phyloP scores from a whole-genome alignment of 30 jellyfish, hydroid and myxozoan species.

The Aurelia sp. region DNA sequence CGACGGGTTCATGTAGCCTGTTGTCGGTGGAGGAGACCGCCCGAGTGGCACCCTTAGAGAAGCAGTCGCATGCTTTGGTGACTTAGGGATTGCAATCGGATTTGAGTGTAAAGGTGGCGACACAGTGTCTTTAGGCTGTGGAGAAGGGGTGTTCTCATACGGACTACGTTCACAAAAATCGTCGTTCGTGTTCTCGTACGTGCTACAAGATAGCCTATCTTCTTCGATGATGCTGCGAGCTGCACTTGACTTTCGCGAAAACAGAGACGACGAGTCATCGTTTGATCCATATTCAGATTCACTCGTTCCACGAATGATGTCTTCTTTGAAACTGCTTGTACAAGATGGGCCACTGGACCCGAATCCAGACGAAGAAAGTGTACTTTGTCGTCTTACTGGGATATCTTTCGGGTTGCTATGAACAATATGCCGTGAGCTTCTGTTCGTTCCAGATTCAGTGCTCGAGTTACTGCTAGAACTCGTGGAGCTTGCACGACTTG shows the following conservation, averaged over 20 bases:
- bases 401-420: constrained; percentile 65
- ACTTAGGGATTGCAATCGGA: constrained; percentile 38
- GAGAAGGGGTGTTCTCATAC: constrained; percentile 27
- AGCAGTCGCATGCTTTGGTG: constrained; percentile 15
- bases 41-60: neutral
- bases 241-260: constrained; percentile 20
- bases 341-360: constrained; percentile 72
- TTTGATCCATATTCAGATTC: constrained; percentile 54
- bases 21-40: constrained; percentile 8
- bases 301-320: constrained; percentile 16
- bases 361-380: constrained; percentile 52
- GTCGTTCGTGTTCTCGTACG: constrained; percentile 50
- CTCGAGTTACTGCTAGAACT: constrained; percentile 74
- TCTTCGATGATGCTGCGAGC: constrained; percentile 20
- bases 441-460: constrained; percentile 11
- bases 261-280: constrained; percentile 28
- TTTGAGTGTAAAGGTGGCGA: constrained; percentile 27
- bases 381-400: constrained; percentile 59
- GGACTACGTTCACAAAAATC: neutral
- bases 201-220: constrained; percentile 18
- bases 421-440: neutral
- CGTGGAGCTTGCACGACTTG: constrained; percentile 69
- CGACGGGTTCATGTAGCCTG: constrained; percentile 2
- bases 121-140: neutral
- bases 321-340: constrained; percentile 63